These are phyloP conservation scores for Diarsia brunnea DNA, from an alignment of 2,888 invertebrate genomes.

Conservation along the genomic window DNA sequence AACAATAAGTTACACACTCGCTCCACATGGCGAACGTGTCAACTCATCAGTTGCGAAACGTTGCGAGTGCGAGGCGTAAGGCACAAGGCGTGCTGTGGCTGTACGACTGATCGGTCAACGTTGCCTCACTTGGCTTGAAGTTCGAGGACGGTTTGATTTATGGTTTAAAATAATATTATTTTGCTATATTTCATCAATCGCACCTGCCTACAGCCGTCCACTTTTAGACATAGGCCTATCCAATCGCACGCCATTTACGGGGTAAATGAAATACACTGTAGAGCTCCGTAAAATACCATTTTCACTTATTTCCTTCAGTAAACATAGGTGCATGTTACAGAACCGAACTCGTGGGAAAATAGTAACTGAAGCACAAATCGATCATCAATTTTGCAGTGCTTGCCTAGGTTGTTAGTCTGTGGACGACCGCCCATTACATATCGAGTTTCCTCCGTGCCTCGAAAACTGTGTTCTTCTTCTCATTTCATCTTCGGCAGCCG, in stretches of 20 bases:
- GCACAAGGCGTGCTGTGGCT: background rate
- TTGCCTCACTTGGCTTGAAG: slow-evolving; percentile 36
- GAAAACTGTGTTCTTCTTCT: too few species aligned
- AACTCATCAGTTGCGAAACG: slow-evolving; percentile 30
- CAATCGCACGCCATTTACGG: background rate
- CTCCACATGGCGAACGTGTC: slow-evolving; percentile 43
- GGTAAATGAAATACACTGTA: background rate
- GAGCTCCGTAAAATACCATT: background rate
- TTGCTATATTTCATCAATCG: background rate
- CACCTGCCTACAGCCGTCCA: background rate
- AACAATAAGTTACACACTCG: slow-evolving; percentile 31
- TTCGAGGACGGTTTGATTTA: slow-evolving; percentile 12
- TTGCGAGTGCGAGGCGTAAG: background rate
- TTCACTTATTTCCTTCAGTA: background rate
- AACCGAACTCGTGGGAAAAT: too few species aligned
- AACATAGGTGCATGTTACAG: background rate
- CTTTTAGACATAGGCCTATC: background rate
- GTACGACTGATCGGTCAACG: slow-evolving; percentile 13
- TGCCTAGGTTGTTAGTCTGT: too few species aligned
- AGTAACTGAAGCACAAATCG: too few species aligned
- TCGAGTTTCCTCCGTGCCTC: too few species aligned
- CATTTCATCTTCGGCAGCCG: too few species aligned
- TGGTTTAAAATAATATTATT: background rate
- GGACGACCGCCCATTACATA: too few species aligned
- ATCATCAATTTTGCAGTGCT: too few species aligned